These are phyloP conservation scores for Casuarius casuarius DNA, from an alignment of 2,113 vertebrate species.

Conservation along the genomic window DNA sequence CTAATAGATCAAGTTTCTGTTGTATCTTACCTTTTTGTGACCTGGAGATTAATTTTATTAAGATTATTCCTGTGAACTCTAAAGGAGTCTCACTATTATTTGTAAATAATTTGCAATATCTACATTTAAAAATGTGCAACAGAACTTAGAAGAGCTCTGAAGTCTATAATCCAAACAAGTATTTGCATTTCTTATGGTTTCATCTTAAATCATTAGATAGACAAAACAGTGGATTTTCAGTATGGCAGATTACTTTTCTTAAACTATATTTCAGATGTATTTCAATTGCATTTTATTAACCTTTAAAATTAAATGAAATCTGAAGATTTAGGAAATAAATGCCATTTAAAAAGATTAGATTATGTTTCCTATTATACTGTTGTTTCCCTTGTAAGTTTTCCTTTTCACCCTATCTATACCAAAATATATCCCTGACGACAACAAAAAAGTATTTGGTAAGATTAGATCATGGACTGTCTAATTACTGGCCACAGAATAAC, in stretches of 20 bases:
- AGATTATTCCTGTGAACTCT: neutral
- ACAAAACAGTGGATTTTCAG: conserved; percentile 45
- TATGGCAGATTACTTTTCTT: conserved; percentile 40
- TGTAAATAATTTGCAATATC: neutral
- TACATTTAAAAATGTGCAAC: neutral
- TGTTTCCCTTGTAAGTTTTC: neutral
- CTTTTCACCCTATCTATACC: neutral
- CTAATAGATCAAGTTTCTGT: neutral
- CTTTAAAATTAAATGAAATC: conserved; percentile 64
- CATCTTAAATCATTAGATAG: neutral
- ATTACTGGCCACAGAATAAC: neutral
- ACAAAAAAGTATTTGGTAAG: neutral
- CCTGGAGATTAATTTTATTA: conserved; percentile 15
- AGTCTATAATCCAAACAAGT: neutral
- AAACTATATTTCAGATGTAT: conserved; percentile 43
- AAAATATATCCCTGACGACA: neutral
- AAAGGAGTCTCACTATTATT: neutral
- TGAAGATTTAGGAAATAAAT: conserved; percentile 54
- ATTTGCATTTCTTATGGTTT: neutral
- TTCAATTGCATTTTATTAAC: conserved; percentile 59
- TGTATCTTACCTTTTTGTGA: neutral
- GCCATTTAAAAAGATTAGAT: conserved; percentile 33
- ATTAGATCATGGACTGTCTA: neutral
- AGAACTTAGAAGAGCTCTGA: neutral
- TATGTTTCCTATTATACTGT: neutral